These are phyloP conservation scores for Phallusia fumigata DNA, from an alignment of 23 tunicate genomes.

Conservation along the genomic window DNA sequence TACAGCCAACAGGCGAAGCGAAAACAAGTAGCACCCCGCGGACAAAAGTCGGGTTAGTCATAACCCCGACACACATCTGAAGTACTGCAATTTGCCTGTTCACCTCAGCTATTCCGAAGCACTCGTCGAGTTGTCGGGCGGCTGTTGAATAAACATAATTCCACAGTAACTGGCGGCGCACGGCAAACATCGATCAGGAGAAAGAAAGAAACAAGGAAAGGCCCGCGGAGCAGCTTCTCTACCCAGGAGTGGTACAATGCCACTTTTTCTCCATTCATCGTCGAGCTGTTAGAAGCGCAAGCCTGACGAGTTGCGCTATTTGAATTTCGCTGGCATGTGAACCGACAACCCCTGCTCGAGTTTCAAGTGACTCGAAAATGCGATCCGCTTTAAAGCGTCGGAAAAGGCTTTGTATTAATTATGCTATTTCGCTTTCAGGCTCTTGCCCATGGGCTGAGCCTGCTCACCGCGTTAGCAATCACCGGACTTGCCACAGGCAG, in stretches of 20 bases:
- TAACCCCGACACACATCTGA: not conserved
- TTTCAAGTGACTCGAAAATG: slow-evolving; percentile 11
- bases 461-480: not conserved
- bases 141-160: slow-evolving; percentile 13
- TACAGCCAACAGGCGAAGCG: not conserved
- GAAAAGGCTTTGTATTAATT: not conserved
- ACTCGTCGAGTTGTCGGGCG: not conserved
- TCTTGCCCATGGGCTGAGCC: not conserved
- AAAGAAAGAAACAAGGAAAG: not conserved
- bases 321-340: not conserved
- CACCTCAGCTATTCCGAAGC: not conserved
- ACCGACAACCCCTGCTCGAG: not conserved
- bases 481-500: not conserved
- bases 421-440: slow-evolving; percentile 13
- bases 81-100: not conserved
- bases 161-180: slow-evolving; percentile 13
- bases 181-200: slow-evolving; percentile 1
- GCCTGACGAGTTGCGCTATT: not conserved
- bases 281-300: not conserved
- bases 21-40: slow-evolving; percentile 7
- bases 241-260: slow-evolving; percentile 7
- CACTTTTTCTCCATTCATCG: not conserved
- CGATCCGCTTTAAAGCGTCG: not conserved
- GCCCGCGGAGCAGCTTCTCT: not conserved
- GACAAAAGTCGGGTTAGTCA: not conserved